phyloP scores from a whole-genome alignment of 2,113 vertebrate genomes.

The Carassius carassius region DNA sequence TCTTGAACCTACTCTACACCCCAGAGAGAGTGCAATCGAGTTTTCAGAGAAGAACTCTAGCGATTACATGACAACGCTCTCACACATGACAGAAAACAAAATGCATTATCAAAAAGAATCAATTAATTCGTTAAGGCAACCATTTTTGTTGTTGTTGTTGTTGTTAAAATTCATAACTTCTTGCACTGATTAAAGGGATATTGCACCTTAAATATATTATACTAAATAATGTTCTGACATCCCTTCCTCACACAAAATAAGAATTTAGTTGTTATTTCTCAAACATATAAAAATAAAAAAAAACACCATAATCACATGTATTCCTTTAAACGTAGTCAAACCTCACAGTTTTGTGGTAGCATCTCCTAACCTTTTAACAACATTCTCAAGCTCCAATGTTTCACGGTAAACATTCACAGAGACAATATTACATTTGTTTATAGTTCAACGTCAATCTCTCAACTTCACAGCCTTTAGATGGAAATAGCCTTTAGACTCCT shows the following conservation, averaged over 20 bases:
- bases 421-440: constrained; percentile 1
- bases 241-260: neutral
- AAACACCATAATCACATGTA: no score
- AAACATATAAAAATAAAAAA: no score
- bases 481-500: constrained; percentile 8
- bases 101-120: neutral
- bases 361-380: neutral
- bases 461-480: constrained; percentile 4
- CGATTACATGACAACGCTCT: neutral
- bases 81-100: neutral
- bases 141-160: neutral
- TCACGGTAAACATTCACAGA: constrained; percentile 6
- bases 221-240: neutral
- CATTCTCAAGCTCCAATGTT: neutral
- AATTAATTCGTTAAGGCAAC: neutral
- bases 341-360: neutral
- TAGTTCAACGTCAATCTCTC: constrained; percentile 23
- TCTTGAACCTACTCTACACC: neutral
- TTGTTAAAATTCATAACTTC: neutral
- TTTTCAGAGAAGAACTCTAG: constrained; percentile 5
- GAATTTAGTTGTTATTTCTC: no score
- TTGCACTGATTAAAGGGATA: neutral
- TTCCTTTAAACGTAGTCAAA: neutral
- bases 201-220: neutral
- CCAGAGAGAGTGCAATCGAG: neutral